These are phyloP conservation scores for Spheniscus mendiculus DNA, from an alignment of 2,113 vertebrate species.

Conservation along the genomic window DNA sequence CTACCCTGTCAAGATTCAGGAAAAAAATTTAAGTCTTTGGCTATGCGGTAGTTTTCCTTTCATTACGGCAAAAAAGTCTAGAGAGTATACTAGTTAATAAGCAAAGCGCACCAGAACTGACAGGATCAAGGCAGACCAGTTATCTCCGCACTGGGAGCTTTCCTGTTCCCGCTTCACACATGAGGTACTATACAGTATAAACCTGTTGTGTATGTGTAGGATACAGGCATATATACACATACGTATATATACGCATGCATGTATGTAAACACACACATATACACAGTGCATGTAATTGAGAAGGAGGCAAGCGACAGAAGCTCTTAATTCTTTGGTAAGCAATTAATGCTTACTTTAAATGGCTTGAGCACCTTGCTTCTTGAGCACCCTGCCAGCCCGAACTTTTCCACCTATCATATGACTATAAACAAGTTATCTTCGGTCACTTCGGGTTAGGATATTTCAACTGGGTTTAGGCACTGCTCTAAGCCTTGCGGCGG, in stretches of 20 bases:
- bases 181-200: neutral
- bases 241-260: fast-evolving
- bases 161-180: neutral
- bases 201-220: neutral
- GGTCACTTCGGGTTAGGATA: neutral
- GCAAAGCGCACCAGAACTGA: neutral
- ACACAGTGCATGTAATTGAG: neutral
- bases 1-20: neutral
- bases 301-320: neutral
- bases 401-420: neutral
- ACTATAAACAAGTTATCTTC: neutral
- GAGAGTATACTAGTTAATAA: neutral
- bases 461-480: neutral
- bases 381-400: neutral
- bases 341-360: neutral
- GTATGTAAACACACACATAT: neutral
- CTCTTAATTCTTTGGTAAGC: neutral
- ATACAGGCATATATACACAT: fast-evolving
- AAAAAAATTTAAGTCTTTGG: neutral
- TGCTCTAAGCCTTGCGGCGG: neutral
- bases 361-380: neutral
- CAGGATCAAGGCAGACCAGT: neutral
- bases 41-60: neutral
- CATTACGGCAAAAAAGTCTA: neutral
- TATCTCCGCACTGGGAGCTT: neutral